These are phyloP conservation scores for Sander lucioperca DNA, from an alignment of 2,113 vertebrate genomes.

Conservation along the genomic window DNA sequence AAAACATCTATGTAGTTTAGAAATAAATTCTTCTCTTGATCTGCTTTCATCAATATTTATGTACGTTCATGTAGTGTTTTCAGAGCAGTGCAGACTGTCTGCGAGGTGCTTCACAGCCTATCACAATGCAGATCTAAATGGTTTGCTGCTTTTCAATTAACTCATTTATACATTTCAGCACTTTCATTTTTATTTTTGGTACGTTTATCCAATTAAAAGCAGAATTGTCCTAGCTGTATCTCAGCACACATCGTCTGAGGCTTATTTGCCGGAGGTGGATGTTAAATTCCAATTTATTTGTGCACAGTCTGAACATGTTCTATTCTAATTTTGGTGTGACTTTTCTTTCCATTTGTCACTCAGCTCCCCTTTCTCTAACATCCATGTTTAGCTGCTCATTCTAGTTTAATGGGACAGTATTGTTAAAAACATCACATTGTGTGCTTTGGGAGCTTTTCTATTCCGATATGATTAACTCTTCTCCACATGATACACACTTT, in stretches of 20 bases:
- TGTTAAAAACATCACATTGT: neutral
- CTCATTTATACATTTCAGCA: constrained; percentile 41
- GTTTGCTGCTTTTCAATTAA: constrained; percentile 70
- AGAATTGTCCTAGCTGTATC: constrained; percentile 12
- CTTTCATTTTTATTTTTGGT: constrained; percentile 17
- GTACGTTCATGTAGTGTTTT: constrained; percentile 28
- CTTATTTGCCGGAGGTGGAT: constrained; percentile 13
- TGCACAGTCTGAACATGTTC: constrained; percentile 5
- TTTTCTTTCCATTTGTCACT: neutral
- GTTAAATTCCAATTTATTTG: constrained; percentile 23
- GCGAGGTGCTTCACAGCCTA: constrained; percentile 12
- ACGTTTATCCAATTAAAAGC: constrained; percentile 56
- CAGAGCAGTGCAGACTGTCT: constrained; percentile 6
- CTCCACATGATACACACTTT: neutral
- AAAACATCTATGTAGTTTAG: neutral
- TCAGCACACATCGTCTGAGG: constrained; percentile 7
- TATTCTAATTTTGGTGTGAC: constrained; percentile 18
- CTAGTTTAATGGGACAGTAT: neutral
- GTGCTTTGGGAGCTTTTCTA: neutral
- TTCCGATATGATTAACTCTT: neutral
- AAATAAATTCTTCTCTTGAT: neutral
- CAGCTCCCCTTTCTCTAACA: neutral
- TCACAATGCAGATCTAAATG: constrained; percentile 54
- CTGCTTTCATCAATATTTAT: constrained; percentile 9
- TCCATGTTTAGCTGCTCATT: constrained; percentile 3